Evolutionary conservation across 1,140 invertebrate genomes (phyloP).

Genomic region (Pararge aegeria): DNA sequence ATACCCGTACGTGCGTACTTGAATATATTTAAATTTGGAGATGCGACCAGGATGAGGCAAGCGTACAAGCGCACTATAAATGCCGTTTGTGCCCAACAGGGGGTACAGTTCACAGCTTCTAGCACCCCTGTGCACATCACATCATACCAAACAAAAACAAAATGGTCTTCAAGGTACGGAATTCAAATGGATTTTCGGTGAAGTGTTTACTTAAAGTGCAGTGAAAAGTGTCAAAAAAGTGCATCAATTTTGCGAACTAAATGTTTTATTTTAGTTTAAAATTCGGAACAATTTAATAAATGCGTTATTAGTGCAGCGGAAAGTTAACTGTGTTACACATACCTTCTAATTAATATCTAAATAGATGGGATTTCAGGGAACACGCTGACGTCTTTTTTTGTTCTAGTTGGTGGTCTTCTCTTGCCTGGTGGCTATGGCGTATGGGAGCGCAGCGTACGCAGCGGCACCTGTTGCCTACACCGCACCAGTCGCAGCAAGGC

Average conservation of each 20-base stretch:
- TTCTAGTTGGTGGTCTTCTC: slow-evolving; percentile 66
- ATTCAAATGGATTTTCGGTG: slow-evolving; percentile 47
- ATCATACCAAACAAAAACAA: slow-evolving; percentile 38
- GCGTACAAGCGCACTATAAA: slow-evolving; percentile 60
- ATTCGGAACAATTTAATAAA: no score
- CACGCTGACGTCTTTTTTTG: slow-evolving; percentile 12
- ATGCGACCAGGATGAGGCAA: slow-evolving; percentile 72
- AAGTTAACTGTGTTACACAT: no score
- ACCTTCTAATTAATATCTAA: no score
- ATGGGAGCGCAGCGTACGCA: slow-evolving; percentile 55
- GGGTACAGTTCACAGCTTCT: slow-evolving; percentile 66
- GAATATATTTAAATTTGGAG: slow-evolving; percentile 79
- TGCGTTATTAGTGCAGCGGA: no score
- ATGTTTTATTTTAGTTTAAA: no score
- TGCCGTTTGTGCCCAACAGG: slow-evolving; percentile 56
- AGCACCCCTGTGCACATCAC: slow-evolving; percentile 62
- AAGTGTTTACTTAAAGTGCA: slow-evolving; percentile 37
- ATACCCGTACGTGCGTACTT: slow-evolving; percentile 74
- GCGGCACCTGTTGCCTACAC: slow-evolving; percentile 58
- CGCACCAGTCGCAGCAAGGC: slow-evolving; percentile 62
- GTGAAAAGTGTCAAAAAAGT: slow-evolving; percentile 36
- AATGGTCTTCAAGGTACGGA: slow-evolving; percentile 71
- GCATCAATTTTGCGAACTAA: not conserved
- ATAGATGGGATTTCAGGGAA: no score
- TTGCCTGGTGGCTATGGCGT: slow-evolving; percentile 55